These are phyloP conservation scores for Philantomba maxwellii DNA, from an alignment of 2,113 vertebrate genomes.

Conservation along the genomic window DNA sequence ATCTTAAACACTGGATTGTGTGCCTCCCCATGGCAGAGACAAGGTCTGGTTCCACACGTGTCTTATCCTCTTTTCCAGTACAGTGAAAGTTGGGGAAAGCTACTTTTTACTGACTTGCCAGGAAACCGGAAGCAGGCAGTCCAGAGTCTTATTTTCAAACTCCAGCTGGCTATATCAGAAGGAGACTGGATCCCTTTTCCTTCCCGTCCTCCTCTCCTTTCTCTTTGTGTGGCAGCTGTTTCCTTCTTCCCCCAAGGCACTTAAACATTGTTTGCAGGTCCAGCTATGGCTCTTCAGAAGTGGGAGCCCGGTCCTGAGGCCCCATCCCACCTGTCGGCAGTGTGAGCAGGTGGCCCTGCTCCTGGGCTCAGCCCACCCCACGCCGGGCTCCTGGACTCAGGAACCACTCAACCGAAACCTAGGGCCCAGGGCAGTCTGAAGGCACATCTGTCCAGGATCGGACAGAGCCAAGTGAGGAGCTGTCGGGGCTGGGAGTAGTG, in stretches of 20 bases:
- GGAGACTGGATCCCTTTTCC: neutral
- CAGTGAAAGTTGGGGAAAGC: neutral
- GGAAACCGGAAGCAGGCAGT: neutral
- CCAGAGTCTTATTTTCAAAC: neutral
- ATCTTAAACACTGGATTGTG: neutral
- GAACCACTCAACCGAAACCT: constrained; percentile 78
- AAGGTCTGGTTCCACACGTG: neutral
- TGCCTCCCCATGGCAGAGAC: neutral
- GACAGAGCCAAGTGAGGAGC: neutral
- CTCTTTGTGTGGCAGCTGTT: neutral
- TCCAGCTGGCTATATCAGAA: neutral
- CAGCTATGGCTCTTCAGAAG: neutral
- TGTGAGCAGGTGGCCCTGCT: constrained; percentile 18
- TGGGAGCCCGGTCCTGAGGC: constrained; percentile 51
- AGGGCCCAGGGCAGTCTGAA: constrained; percentile 58
- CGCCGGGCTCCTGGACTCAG: constrained; percentile 70
- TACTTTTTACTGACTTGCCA: neutral
- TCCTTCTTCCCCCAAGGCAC: neutral
- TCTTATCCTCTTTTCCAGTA: fast-evolving
- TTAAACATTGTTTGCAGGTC: neutral
- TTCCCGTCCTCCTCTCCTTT: neutral
- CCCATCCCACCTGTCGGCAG: constrained; percentile 63
- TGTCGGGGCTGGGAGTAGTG: neutral
- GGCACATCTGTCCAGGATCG: constrained; percentile 74
- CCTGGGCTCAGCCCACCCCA: constrained; percentile 71